A percentile compares a stretch with the other conserved stretches of the same genome.
Conservation (phyloP, 1,140 invertebrate genomes). For the Macrostomum lignano region DNA sequence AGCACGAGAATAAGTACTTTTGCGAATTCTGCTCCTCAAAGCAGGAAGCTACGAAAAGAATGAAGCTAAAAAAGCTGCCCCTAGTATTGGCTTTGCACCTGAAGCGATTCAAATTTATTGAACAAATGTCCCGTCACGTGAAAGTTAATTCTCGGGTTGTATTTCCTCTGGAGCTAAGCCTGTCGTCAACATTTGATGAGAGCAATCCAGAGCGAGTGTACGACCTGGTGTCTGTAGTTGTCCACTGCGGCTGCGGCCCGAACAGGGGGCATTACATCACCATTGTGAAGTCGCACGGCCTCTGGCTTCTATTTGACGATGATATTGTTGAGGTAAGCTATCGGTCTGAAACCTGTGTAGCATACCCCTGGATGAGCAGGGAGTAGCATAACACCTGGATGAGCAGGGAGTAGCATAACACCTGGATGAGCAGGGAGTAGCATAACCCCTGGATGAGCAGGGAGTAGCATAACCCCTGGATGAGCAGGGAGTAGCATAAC, state of each 20-base stretch:
- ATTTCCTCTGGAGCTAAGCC: conserved; percentile 75
- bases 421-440: too few species aligned
- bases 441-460: too few species aligned
- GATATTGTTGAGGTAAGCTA: conserved; percentile 92
- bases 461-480: too few species aligned
- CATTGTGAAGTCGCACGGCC: conserved; percentile 92
- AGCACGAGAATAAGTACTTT: conserved; percentile 96
- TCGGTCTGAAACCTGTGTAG: too few species aligned
- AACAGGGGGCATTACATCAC: conserved; percentile 98
- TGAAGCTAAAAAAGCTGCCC: conserved; percentile 88
- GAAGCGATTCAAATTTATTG: conserved; percentile 95
- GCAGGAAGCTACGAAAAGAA: conserved; percentile 79
- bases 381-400: too few species aligned
- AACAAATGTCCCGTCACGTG: conserved; percentile 85
- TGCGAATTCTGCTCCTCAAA: conserved; percentile 97
- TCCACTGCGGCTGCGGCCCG: conserved; percentile 91
- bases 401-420: too few species aligned
- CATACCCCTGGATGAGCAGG: too few species aligned
- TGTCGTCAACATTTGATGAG: too few species aligned
- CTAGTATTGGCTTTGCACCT: conserved; percentile 85
- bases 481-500: too few species aligned
- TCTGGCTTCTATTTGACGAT: conserved; percentile 97
- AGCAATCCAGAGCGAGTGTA: conserved; percentile 89
- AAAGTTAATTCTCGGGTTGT: conserved; percentile 95
- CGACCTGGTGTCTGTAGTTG: conserved; percentile 87